Evolutionary conservation across 2,113 vertebrate species (phyloP).

Genomic region (Marmota monax): DNA sequence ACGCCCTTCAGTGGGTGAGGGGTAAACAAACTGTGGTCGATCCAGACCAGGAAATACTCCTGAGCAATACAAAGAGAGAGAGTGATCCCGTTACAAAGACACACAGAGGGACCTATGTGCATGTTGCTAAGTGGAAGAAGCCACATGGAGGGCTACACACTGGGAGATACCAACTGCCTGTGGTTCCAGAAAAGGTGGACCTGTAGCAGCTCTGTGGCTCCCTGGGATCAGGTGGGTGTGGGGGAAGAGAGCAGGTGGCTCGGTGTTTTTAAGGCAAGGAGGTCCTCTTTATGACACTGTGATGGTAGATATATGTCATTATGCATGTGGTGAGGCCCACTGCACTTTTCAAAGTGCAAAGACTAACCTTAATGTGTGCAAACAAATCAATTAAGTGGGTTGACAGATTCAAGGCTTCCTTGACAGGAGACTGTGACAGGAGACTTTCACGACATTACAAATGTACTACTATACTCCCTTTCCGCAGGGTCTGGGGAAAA

Average conservation of each 20-base stretch:
- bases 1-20: too few relatives aligned
- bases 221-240: fast-evolving
- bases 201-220: too few relatives aligned
- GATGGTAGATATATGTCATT: fast-evolving
- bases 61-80: not conserved
- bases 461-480: not conserved
- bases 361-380: too few relatives aligned
- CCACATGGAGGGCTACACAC: not conserved
- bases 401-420: not conserved
- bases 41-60: not conserved
- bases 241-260: not conserved
- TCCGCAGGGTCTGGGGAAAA: not conserved
- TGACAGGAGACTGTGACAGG: not conserved
- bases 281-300: not conserved
- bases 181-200: too few relatives aligned
- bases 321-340: not conserved
- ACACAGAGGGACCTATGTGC: not conserved
- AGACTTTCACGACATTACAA: not conserved
- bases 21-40: too few relatives aligned
- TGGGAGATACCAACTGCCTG: too few relatives aligned
- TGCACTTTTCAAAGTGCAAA: not conserved
- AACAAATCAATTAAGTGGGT: not conserved
- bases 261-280: not conserved
- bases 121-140: too few relatives aligned
- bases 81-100: not conserved